Conservation (phyloP, 2,888 invertebrate genomes). For the Ceriagrion tenellum region DNA sequence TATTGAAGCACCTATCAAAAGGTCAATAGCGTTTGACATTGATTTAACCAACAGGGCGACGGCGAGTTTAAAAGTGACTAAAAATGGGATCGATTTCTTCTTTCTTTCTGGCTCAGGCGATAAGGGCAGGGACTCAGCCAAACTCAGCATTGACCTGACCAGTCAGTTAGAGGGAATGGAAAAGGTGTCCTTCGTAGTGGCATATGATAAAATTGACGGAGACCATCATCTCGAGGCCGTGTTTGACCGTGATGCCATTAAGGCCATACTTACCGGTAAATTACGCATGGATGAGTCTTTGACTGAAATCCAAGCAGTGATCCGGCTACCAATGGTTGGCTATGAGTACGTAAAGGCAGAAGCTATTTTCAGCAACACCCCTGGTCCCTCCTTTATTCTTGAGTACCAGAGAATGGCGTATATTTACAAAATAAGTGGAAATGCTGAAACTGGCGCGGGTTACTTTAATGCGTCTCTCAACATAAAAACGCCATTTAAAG, state of each 20-base stretch:
- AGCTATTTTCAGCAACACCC: conserved; percentile 8
- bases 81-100: neutral
- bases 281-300: neutral
- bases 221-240: neutral
- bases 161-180: conserved; percentile 43
- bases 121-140: neutral
- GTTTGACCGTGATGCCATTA: neutral
- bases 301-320: conserved; percentile 18
- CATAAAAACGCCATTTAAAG: neutral
- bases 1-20: conserved; percentile 12
- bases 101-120: neutral
- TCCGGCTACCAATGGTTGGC: neutral
- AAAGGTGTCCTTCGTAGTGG: neutral
- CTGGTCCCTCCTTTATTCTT: neutral
- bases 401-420: neutral
- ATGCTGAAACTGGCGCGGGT: neutral
- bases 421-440: neutral
- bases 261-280: conserved; percentile 15
- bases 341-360: conserved; percentile 52
- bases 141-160: neutral
- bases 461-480: conserved; percentile 26
- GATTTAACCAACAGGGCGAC: conserved; percentile 2
- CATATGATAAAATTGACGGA: neutral
- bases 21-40: neutral
- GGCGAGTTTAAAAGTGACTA: neutral